phyloP scores from a whole-genome alignment of 2,113 vertebrate species.

The Sterrhoptilus dennistouni region DNA sequence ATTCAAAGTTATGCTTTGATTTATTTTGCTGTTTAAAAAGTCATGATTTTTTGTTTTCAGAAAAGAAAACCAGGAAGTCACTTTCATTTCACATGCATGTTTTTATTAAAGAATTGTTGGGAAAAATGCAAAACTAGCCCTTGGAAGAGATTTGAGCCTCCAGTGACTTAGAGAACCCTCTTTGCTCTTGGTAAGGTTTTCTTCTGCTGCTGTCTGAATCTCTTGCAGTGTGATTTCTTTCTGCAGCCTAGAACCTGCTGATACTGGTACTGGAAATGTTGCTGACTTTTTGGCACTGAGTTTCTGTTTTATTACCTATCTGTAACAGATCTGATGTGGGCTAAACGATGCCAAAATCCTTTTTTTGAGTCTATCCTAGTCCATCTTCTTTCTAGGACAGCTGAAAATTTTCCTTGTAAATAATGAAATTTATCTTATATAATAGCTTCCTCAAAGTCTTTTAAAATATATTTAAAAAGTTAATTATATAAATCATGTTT shows the following conservation, averaged over 20 bases:
- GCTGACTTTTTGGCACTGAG: not conserved
- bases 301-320: not conserved
- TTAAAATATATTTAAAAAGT: not conserved
- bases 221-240: not conserved
- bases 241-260: not conserved
- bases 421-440: not conserved
- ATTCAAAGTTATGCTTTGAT: not conserved
- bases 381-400: not conserved
- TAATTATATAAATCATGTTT: not conserved
- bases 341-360: not conserved
- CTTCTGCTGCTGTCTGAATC: not conserved
- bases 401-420: not conserved
- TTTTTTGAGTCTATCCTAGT: not conserved
- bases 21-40: not conserved
- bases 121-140: not conserved
- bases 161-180: not conserved
- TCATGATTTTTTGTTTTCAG: rapidly evolving
- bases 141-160: not conserved
- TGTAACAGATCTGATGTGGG: not conserved
- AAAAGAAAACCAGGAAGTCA: not conserved
- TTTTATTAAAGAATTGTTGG: not conserved
- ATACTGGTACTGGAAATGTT: not conserved
- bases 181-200: not conserved
- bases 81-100: not conserved
- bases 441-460: not conserved